phyloP scores from a whole-genome alignment of 2,113 vertebrate genomes.

The Paramormyrops kingsleyae region DNA sequence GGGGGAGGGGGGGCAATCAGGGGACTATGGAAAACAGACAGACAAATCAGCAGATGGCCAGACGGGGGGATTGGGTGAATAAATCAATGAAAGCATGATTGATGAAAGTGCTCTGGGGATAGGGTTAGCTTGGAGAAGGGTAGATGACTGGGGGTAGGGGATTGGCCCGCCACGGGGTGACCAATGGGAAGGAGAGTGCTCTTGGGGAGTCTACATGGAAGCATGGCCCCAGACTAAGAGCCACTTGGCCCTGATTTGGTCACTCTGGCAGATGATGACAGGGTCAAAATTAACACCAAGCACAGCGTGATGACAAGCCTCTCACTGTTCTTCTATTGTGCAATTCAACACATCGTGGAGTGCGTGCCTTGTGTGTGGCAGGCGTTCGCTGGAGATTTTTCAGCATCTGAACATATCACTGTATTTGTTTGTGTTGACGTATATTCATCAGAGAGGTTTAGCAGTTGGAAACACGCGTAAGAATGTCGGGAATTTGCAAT shows the following conservation, averaged over 20 bases:
- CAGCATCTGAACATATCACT: background rate
- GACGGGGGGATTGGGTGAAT: background rate
- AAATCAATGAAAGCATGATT: background rate
- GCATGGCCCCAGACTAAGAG: background rate
- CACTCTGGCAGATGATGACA: background rate
- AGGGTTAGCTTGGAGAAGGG: background rate
- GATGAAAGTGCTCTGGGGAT: background rate
- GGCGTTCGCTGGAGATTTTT: conserved; percentile 22
- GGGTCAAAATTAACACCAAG: background rate
- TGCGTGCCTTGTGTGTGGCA: conserved; percentile 8
- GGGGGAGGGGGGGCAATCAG: background rate
- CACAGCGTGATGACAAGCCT: background rate
- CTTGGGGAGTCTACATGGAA: background rate
- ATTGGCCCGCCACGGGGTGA: background rate
- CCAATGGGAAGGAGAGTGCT: background rate
- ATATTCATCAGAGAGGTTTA: conserved; percentile 29
- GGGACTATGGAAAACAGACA: background rate
- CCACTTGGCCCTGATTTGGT: background rate
- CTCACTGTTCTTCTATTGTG: background rate
- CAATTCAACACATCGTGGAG: background rate
- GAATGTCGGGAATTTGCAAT: background rate
- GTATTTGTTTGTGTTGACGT: conserved; percentile 18
- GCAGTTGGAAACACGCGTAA: background rate
- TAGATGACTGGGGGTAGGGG: background rate
- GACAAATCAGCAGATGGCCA: background rate